Percentiles rank a stretch among this genome's conserved stretches.
Evolutionary conservation across 2,888 invertebrate species (phyloP).

Genomic region (Melanophora roralis): DNA sequence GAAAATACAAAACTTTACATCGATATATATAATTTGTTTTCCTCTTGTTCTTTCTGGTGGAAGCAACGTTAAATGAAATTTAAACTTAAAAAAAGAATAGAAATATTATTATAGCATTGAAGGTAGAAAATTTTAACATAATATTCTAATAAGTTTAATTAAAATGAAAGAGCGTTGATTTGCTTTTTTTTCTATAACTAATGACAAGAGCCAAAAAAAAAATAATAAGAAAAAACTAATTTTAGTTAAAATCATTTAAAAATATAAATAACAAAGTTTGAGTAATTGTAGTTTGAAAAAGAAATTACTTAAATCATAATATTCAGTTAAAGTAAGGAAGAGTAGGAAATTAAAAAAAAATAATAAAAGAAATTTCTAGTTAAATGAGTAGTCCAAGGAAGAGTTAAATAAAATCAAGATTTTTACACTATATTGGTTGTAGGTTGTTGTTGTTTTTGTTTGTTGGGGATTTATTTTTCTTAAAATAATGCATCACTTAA

Average conservation of each 20-base stretch:
- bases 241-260: conserved; percentile 27
- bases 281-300: conserved; percentile 5
- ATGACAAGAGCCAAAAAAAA: conserved; percentile 31
- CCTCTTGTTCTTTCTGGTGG: conserved; percentile 47
- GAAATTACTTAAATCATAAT: conserved; percentile 35
- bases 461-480: conserved; percentile 25
- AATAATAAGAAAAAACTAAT: conserved; percentile 24
- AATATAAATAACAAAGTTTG: conserved; percentile 45
- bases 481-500: conserved; percentile 83
- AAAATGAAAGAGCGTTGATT: conserved; percentile 43
- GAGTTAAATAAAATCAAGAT: conserved; percentile 16
- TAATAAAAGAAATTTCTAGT: not conserved
- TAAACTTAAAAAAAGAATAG: conserved; percentile 35
- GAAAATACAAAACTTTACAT: conserved; percentile 51
- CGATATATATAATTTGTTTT: conserved; percentile 43
- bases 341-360: not conserved
- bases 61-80: conserved; percentile 51
- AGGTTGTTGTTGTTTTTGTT: conserved; percentile 11
- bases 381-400: conserved; percentile 7
- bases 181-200: conserved; percentile 16
- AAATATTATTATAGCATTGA: conserved; percentile 4
- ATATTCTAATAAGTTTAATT: conserved; percentile 31
- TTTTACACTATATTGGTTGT: conserved; percentile 50
- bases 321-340: conserved; percentile 21
- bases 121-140: conserved; percentile 32